phyloP scores from a whole-genome alignment of 2,113 vertebrate genomes.

The Menidia beryllina region DNA sequence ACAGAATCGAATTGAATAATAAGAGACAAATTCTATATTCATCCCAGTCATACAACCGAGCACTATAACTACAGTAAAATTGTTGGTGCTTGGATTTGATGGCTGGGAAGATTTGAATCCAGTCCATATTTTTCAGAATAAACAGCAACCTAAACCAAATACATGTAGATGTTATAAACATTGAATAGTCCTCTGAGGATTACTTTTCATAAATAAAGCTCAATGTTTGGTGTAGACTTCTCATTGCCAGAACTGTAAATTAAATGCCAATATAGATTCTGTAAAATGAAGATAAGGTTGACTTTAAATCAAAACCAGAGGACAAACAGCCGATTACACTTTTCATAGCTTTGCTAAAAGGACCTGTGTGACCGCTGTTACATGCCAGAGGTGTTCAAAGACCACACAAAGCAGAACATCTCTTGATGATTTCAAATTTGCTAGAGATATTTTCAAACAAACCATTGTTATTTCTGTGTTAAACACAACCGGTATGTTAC shows the following conservation, averaged over 20 bases:
- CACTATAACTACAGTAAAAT: slow-evolving; percentile 39
- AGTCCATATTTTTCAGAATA: slow-evolving; percentile 31
- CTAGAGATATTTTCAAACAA: neutral
- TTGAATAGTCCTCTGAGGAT: slow-evolving; percentile 16
- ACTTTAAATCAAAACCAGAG: neutral
- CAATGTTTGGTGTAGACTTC: slow-evolving; percentile 9
- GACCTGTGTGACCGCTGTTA: too few species aligned
- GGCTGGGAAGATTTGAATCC: slow-evolving; percentile 27
- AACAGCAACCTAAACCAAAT: slow-evolving; percentile 28
- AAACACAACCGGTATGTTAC: neutral
- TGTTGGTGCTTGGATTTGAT: slow-evolving; percentile 31
- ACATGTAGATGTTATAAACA: slow-evolving; percentile 32
- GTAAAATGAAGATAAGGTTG: neutral
- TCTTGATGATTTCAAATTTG: slow-evolving; percentile 21
- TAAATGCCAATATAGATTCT: neutral
- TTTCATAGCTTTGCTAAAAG: too few species aligned
- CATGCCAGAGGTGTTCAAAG: neutral
- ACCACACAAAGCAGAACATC: slow-evolving; percentile 40
- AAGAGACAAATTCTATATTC: too few species aligned
- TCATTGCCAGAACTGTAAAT: neutral
- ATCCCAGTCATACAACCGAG: slow-evolving; percentile 45
- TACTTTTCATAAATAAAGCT: slow-evolving; percentile 28
- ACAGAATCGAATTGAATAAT: too few species aligned
- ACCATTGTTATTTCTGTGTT: slow-evolving; percentile 9
- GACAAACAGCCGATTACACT: slow-evolving; percentile 21